Evolutionary conservation across 2,113 vertebrate species (phyloP), one percentile per base, ranked within the genome.

Genomic region (Psittacula cyanocephala): DNA sequence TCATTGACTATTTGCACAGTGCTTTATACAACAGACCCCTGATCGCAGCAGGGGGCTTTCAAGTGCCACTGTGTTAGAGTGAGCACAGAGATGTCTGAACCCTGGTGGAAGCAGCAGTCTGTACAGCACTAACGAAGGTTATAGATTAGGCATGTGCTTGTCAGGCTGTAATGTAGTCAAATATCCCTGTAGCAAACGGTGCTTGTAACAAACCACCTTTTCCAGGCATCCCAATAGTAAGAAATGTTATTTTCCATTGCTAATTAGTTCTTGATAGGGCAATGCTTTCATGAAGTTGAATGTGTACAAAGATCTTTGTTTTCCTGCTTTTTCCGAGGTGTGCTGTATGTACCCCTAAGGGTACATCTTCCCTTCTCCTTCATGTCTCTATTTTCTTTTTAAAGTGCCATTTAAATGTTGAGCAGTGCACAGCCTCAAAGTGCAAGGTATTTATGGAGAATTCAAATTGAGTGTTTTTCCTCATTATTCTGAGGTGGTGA

Each of bases 381-480:
- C 59, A 22, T 24, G 60, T 59, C 69, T 86, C 88, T 89, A 89
- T 93, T 95, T 95, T 89, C 74, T 50, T 91, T 94, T 69, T 88
- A 65, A 92, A 81, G 65, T 89, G 74, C 65, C 52, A 79, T 94
- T 96, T 95, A 88, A 52, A 88, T 76, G 77, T 91, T 89, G 68
- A 95, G 77, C 65, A 85, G 43, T 44, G 57, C 65, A 84, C 67
- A 94, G 76, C 80, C 80, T 93, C 17, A 3, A 84, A 93, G 77
- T 78, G 35, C 12, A 55, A 27, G 39, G 53, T 92, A 89, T 92
- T 93, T 86, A 84, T 76, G 81, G 83, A 93, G 69, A 60, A 86
- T 90, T 95, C 79, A 88, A 60, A 88, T 47, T 17, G 60, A 94
- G 46, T 67, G n/a, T 20, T 95, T 84, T 91, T 47, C 72, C 60